A percentile compares a stretch with the other conserved stretches of the same genome.
Conservation (phyloP, 1,140 invertebrate genomes). For the Mesaphorura yosii region DNA sequence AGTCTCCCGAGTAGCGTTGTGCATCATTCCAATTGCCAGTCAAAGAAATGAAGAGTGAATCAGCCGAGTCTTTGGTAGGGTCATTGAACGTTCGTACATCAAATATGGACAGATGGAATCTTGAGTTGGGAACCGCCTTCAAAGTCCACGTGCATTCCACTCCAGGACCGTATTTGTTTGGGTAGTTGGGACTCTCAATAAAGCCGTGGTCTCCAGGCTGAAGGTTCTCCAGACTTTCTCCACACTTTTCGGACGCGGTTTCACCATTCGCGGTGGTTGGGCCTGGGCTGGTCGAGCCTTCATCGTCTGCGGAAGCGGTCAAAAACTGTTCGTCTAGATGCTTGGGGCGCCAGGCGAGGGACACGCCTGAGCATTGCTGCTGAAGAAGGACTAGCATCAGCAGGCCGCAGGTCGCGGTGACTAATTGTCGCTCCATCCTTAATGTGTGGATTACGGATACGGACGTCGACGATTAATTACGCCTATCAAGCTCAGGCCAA, state of each 20-base stretch:
- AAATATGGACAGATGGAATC: not conserved
- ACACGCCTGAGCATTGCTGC: too few species aligned
- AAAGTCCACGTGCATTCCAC: not conserved
- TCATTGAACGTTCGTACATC: not conserved
- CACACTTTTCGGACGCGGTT: not conserved
- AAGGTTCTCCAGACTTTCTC: not conserved
- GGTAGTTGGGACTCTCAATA: not conserved
- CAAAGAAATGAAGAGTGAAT: not conserved
- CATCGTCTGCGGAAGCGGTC: not conserved
- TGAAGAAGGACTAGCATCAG: too few species aligned
- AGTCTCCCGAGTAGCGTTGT: slow-evolving; percentile 7
- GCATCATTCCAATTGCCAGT: not conserved
- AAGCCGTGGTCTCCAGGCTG: slow-evolving; percentile 2
- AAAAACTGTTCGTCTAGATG: not conserved
- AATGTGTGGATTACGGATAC: too few species aligned
- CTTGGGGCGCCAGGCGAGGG: not conserved
- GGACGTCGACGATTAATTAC: too few species aligned
- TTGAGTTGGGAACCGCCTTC: not conserved
- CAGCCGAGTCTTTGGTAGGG: not conserved
- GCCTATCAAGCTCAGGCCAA: too few species aligned
- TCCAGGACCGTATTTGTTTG: not conserved
- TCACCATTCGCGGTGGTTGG: not conserved
- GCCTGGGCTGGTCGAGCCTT: not conserved
- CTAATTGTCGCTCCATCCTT: too few species aligned
- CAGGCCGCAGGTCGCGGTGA: too few species aligned